Evolutionary conservation across 1,140 invertebrate species (phyloP).

Genomic region (Conopomorpha cramerella): DNA sequence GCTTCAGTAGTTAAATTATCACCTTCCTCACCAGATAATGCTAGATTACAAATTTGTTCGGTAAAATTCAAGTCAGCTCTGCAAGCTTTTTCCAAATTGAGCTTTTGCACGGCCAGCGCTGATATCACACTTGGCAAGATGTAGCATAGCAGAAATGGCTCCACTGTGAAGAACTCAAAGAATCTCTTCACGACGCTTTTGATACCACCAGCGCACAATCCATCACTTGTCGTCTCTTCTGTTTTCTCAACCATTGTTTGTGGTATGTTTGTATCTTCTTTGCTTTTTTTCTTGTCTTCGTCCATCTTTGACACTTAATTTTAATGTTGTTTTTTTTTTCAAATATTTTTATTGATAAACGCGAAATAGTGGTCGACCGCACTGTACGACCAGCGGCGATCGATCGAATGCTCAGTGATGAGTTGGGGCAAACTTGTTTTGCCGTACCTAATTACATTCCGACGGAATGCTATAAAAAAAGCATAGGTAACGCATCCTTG

Average conservation of each 20-base stretch:
- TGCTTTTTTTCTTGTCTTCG: conserved; percentile 6
- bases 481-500: no score
- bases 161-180: conserved; percentile 52
- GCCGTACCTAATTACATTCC: no score
- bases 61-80: conserved; percentile 59
- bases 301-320: conserved; percentile 5
- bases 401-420: no score
- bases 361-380: no score
- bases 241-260: background rate
- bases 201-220: no score
- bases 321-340: no score
- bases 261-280: conserved; percentile 1
- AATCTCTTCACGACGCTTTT: conserved; percentile 14
- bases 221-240: conserved; percentile 2
- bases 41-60: conserved; percentile 51
- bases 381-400: no score
- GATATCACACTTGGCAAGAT: conserved; percentile 57
- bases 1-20: conserved; percentile 25
- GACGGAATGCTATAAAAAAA: no score
- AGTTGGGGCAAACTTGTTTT: no score
- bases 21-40: conserved; percentile 29
- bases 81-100: conserved; percentile 67
- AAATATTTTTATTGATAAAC: no score
- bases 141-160: conserved; percentile 61
- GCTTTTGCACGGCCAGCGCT: conserved; percentile 56